Evolutionary conservation across 2,113 vertebrate genomes (phyloP), one percentile per base, ranked within the genome.

Genomic region (Jaculus jaculus): DNA sequence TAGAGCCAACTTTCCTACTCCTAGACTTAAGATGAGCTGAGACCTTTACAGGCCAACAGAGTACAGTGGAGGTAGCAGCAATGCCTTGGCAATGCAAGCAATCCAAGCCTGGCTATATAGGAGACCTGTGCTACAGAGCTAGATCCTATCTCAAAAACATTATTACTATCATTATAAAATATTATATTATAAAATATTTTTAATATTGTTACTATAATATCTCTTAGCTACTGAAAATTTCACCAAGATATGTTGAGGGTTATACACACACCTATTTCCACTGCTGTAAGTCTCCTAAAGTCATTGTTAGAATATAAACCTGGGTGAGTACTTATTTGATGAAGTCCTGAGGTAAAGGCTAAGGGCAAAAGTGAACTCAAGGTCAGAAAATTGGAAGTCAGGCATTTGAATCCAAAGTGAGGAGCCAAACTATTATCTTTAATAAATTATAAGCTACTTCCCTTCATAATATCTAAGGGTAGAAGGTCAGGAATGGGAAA

Each of bases 401-500:
- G 68, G 30, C 61, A 39, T 23, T 20, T 15, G 80, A 15, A 32
- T 68, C 26, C 51, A 83, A 60, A 73, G 47, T 68, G n/a, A 17
- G 34, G 65, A 74, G 58, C 47, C 54, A 66, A 88, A 37, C 5
- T 16, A 51, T 34, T 65, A 37, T 34, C 69, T 77, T 77, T 87
- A 88, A 88, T 77, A 88, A 88, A 65, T 77, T 28, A 87, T 77
- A 65, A 75, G 72, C 37, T 65, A n/a, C 34, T 13, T 32, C 77
- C 72, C 58, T 87, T 77, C 77, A 77, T 88, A 61, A 65, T 51
- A 63, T 69, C 68, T 3, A 47, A 92, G 24, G 51, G 63, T 3
- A 69, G 1, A 17, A 39, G 86, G 32, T 54, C 26, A n/a, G 18
- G 28, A 16, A 12, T 7, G 37, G 54, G 65, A 71, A 63, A 21